Evolutionary conservation across 1,140 invertebrate species (phyloP).

Genomic region (Drosophila neocordata): DNA sequence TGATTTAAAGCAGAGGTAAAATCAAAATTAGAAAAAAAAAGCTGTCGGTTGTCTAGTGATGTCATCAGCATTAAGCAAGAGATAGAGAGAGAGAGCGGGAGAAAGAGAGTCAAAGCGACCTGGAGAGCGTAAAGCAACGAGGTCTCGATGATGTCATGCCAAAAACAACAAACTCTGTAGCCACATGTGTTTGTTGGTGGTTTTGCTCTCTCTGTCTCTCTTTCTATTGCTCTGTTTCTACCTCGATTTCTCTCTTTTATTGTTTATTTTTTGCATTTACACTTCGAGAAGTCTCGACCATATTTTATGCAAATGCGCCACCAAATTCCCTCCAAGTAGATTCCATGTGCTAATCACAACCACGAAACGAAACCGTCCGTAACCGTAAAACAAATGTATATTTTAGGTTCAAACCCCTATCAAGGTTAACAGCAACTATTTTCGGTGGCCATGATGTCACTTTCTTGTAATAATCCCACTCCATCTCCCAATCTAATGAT

Average conservation of each 20-base stretch:
- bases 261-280: constrained; percentile 75
- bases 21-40: neutral
- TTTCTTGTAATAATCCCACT: neutral
- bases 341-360: constrained; percentile 3
- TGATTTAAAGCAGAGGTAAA: constrained; percentile 91
- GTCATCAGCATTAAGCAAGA: constrained; percentile 49
- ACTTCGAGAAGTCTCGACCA: constrained; percentile 58
- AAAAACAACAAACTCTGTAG: constrained; percentile 35
- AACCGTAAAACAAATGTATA: constrained; percentile 2
- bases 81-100: constrained; percentile 1
- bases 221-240: constrained; percentile 16
- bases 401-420: constrained; percentile 4
- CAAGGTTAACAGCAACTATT: constrained; percentile 11
- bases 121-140: neutral
- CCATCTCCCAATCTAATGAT: constrained; percentile 5
- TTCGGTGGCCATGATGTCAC: constrained; percentile 7
- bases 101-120: neutral
- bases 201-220: neutral
- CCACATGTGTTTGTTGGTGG: constrained; percentile 53
- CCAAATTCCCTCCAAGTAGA: constrained; percentile 7
- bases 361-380: constrained; percentile 18
- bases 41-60: constrained; percentile 50
- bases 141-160: constrained; percentile 66
- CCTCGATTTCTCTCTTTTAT: constrained; percentile 13
- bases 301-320: constrained; percentile 42